phyloP scores from a whole-genome alignment of 1,140 invertebrate species.

The Drosophila arizonae region DNA sequence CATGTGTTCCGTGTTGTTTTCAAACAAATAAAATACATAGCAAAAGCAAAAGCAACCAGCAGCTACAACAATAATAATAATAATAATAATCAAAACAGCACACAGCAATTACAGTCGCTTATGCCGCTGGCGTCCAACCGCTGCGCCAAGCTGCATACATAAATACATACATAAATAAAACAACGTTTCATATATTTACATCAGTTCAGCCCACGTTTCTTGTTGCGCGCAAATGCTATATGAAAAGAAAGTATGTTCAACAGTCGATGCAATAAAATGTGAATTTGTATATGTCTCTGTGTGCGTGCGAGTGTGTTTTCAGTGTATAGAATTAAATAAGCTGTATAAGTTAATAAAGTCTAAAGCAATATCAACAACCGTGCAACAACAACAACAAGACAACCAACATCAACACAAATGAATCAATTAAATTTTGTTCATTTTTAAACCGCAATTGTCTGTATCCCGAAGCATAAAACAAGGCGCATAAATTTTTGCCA shows the following conservation, averaged over 20 bases:
- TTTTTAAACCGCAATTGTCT: slow-evolving; percentile 62
- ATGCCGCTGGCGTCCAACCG: slow-evolving; percentile 13
- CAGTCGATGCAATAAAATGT: slow-evolving; percentile 57
- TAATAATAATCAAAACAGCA: slow-evolving; percentile 59
- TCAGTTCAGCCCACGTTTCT: slow-evolving; percentile 24
- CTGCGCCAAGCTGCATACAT: slow-evolving; percentile 21
- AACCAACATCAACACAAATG: slow-evolving; percentile 55
- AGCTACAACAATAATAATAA: slow-evolving; percentile 47
- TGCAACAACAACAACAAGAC: slow-evolving; percentile 26
- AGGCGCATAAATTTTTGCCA: slow-evolving; percentile 78
- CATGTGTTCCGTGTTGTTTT: slow-evolving; percentile 58
- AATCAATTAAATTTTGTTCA: slow-evolving; percentile 69
- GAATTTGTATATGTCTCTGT: slow-evolving; percentile 33
- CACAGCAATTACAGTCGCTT: slow-evolving; percentile 46
- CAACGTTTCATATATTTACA: slow-evolving; percentile 38
- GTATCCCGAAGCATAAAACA: slow-evolving; percentile 56
- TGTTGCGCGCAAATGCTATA: slow-evolving; percentile 46
- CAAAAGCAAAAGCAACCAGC: slow-evolving; percentile 41
- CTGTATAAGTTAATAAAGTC: slow-evolving; percentile 37
- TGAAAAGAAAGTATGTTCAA: slow-evolving; percentile 65
- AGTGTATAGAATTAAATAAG: slow-evolving; percentile 74
- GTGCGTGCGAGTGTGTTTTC: slow-evolving; percentile 53
- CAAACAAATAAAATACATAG: slow-evolving; percentile 51
- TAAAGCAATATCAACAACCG: slow-evolving; percentile 42
- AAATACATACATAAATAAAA: slow-evolving; percentile 21